A percentile compares a stretch with the other conserved stretches of the same genome.
These are phyloP conservation scores for Pterois miles DNA, from an alignment of 2,797 vertebrate genomes.

Conservation along the genomic window DNA sequence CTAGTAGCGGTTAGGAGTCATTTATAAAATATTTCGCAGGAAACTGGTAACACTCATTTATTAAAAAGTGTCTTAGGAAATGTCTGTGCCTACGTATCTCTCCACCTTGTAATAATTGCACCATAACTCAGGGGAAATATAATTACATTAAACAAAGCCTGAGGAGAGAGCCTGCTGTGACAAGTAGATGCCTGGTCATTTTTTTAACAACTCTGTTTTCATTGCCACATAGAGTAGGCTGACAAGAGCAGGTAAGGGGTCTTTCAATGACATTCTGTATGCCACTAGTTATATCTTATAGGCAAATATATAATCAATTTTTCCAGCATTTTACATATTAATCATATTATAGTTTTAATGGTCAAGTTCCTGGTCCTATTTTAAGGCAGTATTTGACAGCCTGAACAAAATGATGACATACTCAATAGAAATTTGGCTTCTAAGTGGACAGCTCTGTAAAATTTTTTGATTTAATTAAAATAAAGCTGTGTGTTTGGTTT, in stretches of 20 bases:
- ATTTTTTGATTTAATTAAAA: not conserved
- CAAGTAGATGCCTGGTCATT: not conserved
- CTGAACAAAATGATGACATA: not conserved
- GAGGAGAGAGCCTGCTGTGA: not conserved
- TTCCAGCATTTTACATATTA: not conserved
- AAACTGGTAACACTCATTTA: conserved; percentile 3
- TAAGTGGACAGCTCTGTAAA: not conserved
- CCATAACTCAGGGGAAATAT: not conserved
- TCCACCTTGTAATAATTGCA: not conserved
- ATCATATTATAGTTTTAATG: not conserved
- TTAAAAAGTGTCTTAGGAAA: not conserved
- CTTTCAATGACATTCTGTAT: too few relatives aligned
- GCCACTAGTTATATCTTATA: too few relatives aligned
- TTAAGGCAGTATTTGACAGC: not conserved
- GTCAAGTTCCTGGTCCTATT: not conserved
- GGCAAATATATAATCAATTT: too few relatives aligned
- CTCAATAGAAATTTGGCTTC: not conserved
- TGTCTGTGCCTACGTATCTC: not conserved
- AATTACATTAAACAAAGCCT: too few relatives aligned
- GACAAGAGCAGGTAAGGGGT: too few relatives aligned
- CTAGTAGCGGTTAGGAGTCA: not conserved
- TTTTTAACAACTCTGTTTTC: too few relatives aligned
- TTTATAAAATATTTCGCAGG: not conserved
- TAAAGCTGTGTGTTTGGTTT: not conserved
- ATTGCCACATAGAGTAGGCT: too few relatives aligned